These are phyloP conservation scores for Myanophis thanlyinensis DNA, from an alignment of 2,113 vertebrate genomes.

Conservation along the genomic window DNA sequence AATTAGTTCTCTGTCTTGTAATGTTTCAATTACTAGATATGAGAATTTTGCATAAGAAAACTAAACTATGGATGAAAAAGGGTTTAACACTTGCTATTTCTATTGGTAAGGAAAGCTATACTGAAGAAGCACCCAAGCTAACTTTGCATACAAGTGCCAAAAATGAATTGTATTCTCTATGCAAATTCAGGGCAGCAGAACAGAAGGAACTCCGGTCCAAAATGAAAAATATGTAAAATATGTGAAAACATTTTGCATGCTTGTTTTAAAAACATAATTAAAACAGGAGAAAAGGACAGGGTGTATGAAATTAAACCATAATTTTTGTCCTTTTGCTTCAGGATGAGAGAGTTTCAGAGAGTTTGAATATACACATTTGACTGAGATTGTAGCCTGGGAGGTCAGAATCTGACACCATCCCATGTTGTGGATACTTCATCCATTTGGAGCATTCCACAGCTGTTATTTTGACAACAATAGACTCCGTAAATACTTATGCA, in stretches of 20 bases:
- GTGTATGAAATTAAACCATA: not conserved
- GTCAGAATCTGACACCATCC: not conserved
- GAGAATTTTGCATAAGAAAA: conserved; percentile 22
- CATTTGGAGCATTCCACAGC: not conserved
- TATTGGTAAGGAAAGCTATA: conserved; percentile 39
- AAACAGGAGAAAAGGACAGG: not conserved
- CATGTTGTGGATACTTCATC: not conserved
- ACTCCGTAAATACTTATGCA: not conserved
- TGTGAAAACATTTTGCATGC: not conserved
- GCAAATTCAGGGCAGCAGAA: not conserved
- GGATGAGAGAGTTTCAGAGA: not conserved
- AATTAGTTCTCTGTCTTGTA: conserved; percentile 35
- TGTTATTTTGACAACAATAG: not conserved
- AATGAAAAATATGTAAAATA: not conserved
- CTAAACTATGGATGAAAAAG: conserved; percentile 29
- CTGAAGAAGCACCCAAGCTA: conserved; percentile 26
- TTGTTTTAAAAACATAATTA: not conserved
- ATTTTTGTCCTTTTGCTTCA: not conserved
- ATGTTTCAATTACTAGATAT: conserved; percentile 35
- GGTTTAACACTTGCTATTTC: conserved; percentile 45
- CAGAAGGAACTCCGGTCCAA: not conserved
- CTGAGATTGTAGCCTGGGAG: not conserved
- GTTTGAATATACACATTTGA: not conserved
- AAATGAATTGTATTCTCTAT: not conserved
- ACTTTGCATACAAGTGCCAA: not conserved